These are phyloP conservation scores for Chymomyza costata DNA, from an alignment of 1,140 invertebrate species.

Conservation along the genomic window DNA sequence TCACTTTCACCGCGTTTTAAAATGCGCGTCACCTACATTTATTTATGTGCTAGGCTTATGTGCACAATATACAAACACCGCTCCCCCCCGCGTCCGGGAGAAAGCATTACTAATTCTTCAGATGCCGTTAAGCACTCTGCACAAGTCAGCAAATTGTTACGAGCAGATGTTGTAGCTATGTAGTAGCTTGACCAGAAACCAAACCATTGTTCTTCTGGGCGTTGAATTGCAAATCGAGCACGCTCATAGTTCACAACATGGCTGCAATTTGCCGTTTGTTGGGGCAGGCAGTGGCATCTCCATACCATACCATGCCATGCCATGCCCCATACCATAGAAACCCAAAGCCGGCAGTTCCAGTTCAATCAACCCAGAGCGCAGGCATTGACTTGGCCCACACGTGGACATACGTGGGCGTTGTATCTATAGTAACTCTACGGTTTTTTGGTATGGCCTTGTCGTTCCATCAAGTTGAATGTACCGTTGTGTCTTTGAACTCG, in stretches of 20 bases:
- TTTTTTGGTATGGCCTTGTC: conserved; percentile 59
- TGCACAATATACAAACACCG: too few species aligned
- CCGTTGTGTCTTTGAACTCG: conserved; percentile 69
- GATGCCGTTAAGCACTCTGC: conserved; percentile 63
- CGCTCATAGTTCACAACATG: conserved; percentile 13
- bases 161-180: conserved; percentile 41
- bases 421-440: conserved; percentile 38
- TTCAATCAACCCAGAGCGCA: conserved; percentile 41
- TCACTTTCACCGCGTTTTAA: conserved; percentile 68
- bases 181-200: too few species aligned
- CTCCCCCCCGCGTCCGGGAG: too few species aligned
- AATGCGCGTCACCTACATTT: conserved; percentile 70
- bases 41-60: too few species aligned
- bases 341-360: conserved; percentile 28
- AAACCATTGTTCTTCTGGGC: conserved; percentile 52
- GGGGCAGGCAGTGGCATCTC: conserved; percentile 50
- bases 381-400: conserved; percentile 51
- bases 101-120: too few species aligned
- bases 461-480: conserved; percentile 62
- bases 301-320: too few species aligned
- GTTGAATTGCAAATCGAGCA: conserved; percentile 63
- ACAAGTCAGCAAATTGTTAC: conserved; percentile 66
- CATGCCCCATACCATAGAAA: too few species aligned
- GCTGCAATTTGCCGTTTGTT: conserved; percentile 70
- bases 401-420: conserved; percentile 50